Evolutionary conservation across 2,888 invertebrate species (phyloP), one percentile per base, ranked within the genome.

Genomic region (Pseudoips prasinana): DNA sequence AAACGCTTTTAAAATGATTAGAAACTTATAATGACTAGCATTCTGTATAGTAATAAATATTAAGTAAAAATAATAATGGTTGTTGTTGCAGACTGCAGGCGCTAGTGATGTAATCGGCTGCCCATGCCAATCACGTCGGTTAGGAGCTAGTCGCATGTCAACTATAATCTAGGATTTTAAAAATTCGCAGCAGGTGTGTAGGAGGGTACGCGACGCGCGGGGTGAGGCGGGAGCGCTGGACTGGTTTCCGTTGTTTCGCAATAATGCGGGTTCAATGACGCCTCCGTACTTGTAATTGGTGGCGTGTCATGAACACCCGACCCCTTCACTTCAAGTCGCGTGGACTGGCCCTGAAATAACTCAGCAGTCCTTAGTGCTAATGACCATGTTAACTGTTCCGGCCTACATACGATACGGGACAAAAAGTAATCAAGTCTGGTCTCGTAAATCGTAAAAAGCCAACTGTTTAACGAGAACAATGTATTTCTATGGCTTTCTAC

Each of bases 201-300:
- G 56, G 59, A 42, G 52, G 43, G 47, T 54, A 39, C 36, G 61
- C 39, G 33, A 32, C 24, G 57, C 29, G 48, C 28, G 53, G 34
- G 41, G 46, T 32, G 56, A 46, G 39, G 45, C 33, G 39, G 46
- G 43, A 46, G 40, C 59, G 58, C 69, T 81, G 83, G 79, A 83
- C 86, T 83, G 81, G 86, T 86, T 87, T 88, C 87, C 87, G 87
- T 86, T 88, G 86, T 87, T 87, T 88, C 84, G 86, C 87, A 86
- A 88, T 85, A 83, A 78, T 76, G 64, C 64, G 81, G 73, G 87
- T 85, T 88, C 87, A 88, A 76, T 85, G 86, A 85, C 87, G 84
- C 81, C 78, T 77, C 61, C 60, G 61, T 68, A 71, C 71, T 77
- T 77, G 79, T 83, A 80, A 84, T 86, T 80, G 82, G 68, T 68